These are phyloP conservation scores for Aphidius colemani DNA, from an alignment of 2,888 invertebrate genomes.

Conservation along the genomic window DNA sequence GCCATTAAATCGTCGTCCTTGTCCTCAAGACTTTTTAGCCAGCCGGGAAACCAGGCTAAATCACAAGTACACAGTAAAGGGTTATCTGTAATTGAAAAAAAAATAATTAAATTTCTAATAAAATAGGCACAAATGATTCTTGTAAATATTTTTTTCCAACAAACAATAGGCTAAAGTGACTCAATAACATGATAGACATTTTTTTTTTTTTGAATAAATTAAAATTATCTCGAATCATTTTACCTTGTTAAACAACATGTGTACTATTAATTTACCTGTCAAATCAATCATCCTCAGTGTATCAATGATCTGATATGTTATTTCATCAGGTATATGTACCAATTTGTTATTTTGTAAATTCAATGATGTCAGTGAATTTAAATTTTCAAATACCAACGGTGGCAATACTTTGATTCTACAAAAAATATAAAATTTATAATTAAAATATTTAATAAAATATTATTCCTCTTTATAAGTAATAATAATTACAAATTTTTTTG, in stretches of 20 bases:
- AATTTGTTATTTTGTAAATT: slow-evolving; percentile 89
- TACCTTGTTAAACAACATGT: neutral
- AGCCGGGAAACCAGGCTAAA: slow-evolving; percentile 84
- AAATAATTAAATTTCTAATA: slow-evolving; percentile 10
- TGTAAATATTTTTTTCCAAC: neutral
- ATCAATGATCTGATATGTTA: slow-evolving; percentile 87
- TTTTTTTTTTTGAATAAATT: slow-evolving; percentile 11
- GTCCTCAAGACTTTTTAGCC: slow-evolving; percentile 77
- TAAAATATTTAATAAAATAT: no score
- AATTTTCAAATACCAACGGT: slow-evolving; percentile 82
- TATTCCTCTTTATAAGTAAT: neutral
- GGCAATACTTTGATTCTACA: slow-evolving; percentile 81
- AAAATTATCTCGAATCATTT: slow-evolving; percentile 38
- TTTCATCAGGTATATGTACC: slow-evolving; percentile 80
- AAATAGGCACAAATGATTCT: neutral
- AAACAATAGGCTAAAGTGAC: neutral
- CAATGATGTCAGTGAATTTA: slow-evolving; percentile 86
- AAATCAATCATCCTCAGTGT: slow-evolving; percentile 86
- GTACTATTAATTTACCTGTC: slow-evolving; percentile 69
- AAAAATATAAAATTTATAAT: neutral
- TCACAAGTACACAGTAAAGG: slow-evolving; percentile 87
- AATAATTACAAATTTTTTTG: slow-evolving; percentile 81
- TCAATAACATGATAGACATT: neutral
- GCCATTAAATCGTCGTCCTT: slow-evolving; percentile 88
- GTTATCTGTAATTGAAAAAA: slow-evolving; percentile 70